Evolutionary conservation across 2,797 vertebrate species (phyloP).

Genomic region (Peromyscus nudipes): DNA sequence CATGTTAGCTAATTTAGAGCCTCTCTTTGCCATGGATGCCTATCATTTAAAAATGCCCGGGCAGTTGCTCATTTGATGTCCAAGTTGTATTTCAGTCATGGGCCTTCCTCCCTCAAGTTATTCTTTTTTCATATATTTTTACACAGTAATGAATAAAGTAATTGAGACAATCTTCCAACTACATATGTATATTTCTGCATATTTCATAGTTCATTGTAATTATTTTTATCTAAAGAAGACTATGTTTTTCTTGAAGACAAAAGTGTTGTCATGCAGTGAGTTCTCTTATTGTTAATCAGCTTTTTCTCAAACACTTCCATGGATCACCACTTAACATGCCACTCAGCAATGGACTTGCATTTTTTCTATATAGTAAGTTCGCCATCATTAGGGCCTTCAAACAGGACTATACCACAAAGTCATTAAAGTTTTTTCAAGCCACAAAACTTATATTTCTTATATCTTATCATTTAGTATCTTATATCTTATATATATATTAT

Average conservation of each 20-base stretch:
- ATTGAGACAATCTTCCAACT: not conserved
- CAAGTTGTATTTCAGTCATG: constrained; percentile 8
- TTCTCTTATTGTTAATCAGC: not conserved
- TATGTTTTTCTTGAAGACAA: constrained; percentile 24
- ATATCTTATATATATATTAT: not conserved
- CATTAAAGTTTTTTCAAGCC: not conserved
- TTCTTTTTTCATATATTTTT: not conserved
- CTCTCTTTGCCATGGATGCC: not conserved
- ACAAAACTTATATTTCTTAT: not conserved
- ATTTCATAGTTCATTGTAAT: constrained; percentile 33
- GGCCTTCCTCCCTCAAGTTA: not conserved
- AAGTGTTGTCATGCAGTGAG: not conserved
- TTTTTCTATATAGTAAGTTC: not conserved
- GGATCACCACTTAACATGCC: not conserved
- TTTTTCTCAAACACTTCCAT: constrained; percentile 36
- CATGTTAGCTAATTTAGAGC: constrained; percentile 24
- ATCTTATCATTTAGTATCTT: not conserved
- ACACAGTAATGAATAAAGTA: not conserved
- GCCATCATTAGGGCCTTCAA: not conserved
- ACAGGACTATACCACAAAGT: not conserved
- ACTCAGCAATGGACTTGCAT: constrained; percentile 23
- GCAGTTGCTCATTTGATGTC: not conserved
- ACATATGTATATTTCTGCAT: not conserved
- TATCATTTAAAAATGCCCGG: not conserved
- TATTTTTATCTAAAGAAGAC: constrained; percentile 10